These are phyloP conservation scores for Pogonophryne albipinna DNA, from an alignment of 2,797 vertebrate species.

Conservation along the genomic window DNA sequence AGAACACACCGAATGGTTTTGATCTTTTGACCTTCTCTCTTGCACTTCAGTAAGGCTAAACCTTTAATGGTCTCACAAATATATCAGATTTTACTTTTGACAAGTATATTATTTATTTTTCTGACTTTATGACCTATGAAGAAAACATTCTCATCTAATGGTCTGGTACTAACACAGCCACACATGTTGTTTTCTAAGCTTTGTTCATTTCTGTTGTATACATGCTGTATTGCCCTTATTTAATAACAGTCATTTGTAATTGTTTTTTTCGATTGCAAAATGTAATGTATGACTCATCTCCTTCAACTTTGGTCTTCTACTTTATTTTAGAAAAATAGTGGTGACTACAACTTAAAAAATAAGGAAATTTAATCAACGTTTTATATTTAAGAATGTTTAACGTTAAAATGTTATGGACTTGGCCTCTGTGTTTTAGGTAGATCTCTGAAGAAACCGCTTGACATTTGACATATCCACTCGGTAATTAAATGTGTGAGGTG, in stretches of 20 bases:
- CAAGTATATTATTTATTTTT: constrained; percentile 9
- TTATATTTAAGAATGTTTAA: not conserved
- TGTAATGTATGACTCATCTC: too few relatives aligned
- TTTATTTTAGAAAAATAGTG: too few relatives aligned
- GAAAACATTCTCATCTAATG: not conserved
- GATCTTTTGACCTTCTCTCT: constrained; percentile 19
- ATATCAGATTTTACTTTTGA: constrained; percentile 3
- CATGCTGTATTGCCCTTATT: not conserved
- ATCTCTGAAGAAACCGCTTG: constrained; percentile 1
- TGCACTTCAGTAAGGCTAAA: not conserved
- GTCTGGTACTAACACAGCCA: not conserved
- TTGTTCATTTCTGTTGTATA: not conserved
- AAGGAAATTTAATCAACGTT: too few relatives aligned
- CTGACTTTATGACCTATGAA: constrained; percentile 4
- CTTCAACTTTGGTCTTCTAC: too few relatives aligned
- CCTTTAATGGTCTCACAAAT: constrained; percentile 6
- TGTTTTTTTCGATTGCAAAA: too few relatives aligned
- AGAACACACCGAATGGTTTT: not conserved
- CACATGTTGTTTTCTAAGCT: not conserved
- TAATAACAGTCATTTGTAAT: too few relatives aligned
- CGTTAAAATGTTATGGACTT: not conserved
- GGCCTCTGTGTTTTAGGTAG: not conserved
- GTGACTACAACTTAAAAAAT: too few relatives aligned
- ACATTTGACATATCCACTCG: not conserved
- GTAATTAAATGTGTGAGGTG: too few relatives aligned